These are phyloP conservation scores for Mustela nigripes DNA, from an alignment of 2,113 vertebrate species.

Conservation along the genomic window DNA sequence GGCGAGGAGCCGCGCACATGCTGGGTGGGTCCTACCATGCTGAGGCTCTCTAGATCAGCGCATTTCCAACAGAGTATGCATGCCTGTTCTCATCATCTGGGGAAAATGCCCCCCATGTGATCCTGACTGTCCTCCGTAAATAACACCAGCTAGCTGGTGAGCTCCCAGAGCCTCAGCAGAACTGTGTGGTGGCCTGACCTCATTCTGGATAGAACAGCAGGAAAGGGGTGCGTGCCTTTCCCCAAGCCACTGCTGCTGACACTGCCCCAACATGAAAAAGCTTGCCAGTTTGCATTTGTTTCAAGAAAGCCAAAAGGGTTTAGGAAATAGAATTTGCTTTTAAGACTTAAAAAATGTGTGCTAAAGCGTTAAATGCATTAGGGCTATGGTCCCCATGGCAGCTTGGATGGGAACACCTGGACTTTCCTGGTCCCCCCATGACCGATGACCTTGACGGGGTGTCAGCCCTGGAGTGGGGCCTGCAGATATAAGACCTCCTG, in stretches of 20 bases:
- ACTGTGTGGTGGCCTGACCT: not conserved
- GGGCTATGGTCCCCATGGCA: not conserved
- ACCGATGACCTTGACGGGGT: no score
- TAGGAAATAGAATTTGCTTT: conserved; percentile 5
- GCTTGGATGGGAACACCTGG: not conserved
- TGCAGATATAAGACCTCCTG: not conserved
- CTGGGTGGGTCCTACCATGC: accelerated
- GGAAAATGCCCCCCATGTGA: not conserved
- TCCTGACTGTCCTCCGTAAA: not conserved
- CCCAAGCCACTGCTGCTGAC: not conserved
- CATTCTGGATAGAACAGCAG: not conserved
- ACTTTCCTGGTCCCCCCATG: not conserved
- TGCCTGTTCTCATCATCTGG: not conserved
- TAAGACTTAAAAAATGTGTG: not conserved
- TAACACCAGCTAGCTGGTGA: accelerated
- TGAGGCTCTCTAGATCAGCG: not conserved
- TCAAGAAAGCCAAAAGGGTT: not conserved
- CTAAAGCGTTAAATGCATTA: not conserved
- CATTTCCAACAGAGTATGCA: not conserved
- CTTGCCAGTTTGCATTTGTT: not conserved
- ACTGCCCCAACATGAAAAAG: not conserved
- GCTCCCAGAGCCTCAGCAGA: not conserved
- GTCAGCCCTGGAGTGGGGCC: not conserved
- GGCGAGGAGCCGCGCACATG: not conserved
- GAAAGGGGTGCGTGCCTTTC: no score